Evolutionary conservation across 2,888 invertebrate genomes (phyloP).

Genomic region (Drosophila koepferae): DNA sequence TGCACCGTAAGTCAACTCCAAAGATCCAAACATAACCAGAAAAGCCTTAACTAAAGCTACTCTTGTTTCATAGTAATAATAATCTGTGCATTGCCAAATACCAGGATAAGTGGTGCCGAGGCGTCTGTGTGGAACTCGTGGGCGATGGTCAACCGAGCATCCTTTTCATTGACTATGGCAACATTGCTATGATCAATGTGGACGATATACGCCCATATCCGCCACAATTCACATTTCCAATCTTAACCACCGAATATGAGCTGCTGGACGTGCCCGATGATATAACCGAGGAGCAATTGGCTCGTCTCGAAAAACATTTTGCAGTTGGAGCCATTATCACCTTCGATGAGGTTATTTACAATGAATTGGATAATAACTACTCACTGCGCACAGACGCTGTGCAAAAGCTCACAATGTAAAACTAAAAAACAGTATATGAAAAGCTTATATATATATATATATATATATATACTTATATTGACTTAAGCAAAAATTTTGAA

Average conservation of each 20-base stretch:
- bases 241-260: constrained; percentile 77
- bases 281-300: constrained; percentile 20
- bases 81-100: constrained; percentile 83
- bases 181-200: constrained; percentile 71
- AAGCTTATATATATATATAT: neutral
- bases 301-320: constrained; percentile 34
- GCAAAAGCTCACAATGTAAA: neutral
- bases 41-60: neutral
- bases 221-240: constrained; percentile 77
- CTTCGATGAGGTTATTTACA: constrained; percentile 51
- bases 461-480: neutral
- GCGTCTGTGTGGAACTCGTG: constrained; percentile 79
- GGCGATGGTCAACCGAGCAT: constrained; percentile 84
- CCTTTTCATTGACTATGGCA: constrained; percentile 83
- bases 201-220: constrained; percentile 82
- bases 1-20: constrained; percentile 69
- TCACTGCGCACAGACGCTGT: constrained; percentile 44
- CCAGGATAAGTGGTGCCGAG: constrained; percentile 82
- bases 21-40: neutral
- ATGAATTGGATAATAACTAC: constrained; percentile 37
- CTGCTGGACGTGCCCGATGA: constrained; percentile 64
- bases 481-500: too few relatives aligned
- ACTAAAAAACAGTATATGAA: neutral
- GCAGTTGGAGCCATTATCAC: constrained; percentile 35
- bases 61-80: constrained; percentile 54